phyloP scores from a whole-genome alignment of 2,888 invertebrate species.

The Pollenia griseotomentosa region DNA sequence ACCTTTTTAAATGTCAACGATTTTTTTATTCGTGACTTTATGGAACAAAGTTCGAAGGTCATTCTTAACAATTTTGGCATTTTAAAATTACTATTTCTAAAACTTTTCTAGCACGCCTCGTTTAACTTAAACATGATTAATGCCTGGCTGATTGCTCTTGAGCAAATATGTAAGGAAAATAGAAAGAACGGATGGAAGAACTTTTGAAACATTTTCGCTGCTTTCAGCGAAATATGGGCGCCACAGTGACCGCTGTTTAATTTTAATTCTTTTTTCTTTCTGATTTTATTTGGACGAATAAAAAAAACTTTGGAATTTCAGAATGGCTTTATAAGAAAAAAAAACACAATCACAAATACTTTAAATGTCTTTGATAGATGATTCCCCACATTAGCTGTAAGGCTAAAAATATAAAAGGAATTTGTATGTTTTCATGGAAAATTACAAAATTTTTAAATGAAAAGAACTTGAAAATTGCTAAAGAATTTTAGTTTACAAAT shows the following conservation, averaged over 20 bases:
- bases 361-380: slow-evolving; percentile 24
- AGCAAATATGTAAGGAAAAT: not conserved
- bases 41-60: too few species aligned
- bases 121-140: not conserved
- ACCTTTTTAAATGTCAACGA: too few species aligned
- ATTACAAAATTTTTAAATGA: slow-evolving; percentile 31
- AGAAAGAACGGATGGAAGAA: slow-evolving; percentile 7
- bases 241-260: slow-evolving; percentile 49
- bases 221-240: slow-evolving; percentile 49
- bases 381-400: slow-evolving; percentile 35
- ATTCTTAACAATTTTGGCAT: too few species aligned
- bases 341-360: slow-evolving; percentile 3
- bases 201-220: not conserved
- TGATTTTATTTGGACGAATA: not conserved
- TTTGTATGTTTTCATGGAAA: not conserved
- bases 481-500: slow-evolving; percentile 38
- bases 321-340: slow-evolving; percentile 36
- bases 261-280: not conserved
- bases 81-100: not conserved
- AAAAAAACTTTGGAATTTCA: slow-evolving; percentile 65
- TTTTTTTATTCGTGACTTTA: not conserved
- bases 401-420: slow-evolving; percentile 9
- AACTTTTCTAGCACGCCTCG: slow-evolving; percentile 3
- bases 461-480: slow-evolving; percentile 32
- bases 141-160: slow-evolving; percentile 7